These are phyloP conservation scores for Gambusia affinis DNA, from an alignment of 2,113 vertebrate genomes.

Conservation along the genomic window DNA sequence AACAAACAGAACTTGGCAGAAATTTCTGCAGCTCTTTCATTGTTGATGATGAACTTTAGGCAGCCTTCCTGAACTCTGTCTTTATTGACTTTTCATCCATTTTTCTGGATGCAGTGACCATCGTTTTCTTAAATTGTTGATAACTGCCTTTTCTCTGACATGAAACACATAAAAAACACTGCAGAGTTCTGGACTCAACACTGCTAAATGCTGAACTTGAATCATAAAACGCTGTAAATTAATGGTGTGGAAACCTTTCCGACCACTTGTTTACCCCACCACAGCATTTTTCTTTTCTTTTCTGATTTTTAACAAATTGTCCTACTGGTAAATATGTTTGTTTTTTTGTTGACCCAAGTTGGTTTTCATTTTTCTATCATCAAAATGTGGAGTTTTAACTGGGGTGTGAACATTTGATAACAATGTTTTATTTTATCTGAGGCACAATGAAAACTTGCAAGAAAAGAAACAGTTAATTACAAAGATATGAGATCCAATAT, in stretches of 20 bases:
- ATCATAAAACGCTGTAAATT: background rate
- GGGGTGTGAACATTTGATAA: background rate
- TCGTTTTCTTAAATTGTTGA: background rate
- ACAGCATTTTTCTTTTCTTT: background rate
- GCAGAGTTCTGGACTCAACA: too few species aligned
- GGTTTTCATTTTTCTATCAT: too few species aligned
- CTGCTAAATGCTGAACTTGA: background rate
- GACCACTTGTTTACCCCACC: background rate
- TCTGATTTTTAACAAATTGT: background rate
- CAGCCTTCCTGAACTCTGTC: background rate
- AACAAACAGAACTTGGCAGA: background rate
- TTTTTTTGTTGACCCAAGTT: background rate
- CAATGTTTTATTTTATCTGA: slow-evolving; percentile 21
- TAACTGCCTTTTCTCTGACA: too few species aligned
- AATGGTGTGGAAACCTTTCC: background rate
- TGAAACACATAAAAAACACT: too few species aligned
- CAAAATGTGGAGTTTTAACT: background rate
- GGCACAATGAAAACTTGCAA: background rate
- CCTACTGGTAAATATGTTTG: background rate
- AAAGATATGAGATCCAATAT: slow-evolving; percentile 1
- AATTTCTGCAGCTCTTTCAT: background rate
- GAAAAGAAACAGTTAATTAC: slow-evolving; percentile 9
- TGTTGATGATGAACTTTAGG: background rate
- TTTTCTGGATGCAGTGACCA: background rate
- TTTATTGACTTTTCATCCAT: background rate